A percentile compares a stretch with the other conserved stretches of the same genome.
Evolutionary conservation across 2,888 invertebrate species (phyloP).

Genomic region (Euphydryas editha): DNA sequence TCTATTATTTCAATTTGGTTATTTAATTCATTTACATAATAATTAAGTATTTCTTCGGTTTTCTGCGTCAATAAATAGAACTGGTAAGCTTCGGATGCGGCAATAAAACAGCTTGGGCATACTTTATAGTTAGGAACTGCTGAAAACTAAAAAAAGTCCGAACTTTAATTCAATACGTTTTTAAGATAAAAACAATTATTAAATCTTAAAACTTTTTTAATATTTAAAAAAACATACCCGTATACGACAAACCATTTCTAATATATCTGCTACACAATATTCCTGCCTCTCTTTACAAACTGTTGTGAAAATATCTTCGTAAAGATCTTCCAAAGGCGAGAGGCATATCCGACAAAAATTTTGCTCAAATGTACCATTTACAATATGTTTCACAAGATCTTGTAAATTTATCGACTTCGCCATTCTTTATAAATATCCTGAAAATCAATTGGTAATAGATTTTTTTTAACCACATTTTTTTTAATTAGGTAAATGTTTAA

Average conservation of each 20-base stretch:
- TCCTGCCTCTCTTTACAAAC: conserved; percentile 64
- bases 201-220: too few relatives aligned
- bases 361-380: conserved; percentile 63
- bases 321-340: conserved; percentile 52
- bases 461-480: conserved; percentile 16
- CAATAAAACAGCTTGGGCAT: conserved; percentile 63
- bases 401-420: conserved; percentile 56
- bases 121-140: conserved; percentile 58
- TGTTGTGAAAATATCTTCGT: conserved; percentile 67
- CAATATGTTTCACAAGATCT: conserved; percentile 64
- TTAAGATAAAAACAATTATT: not conserved
- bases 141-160: conserved; percentile 55
- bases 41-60: conserved; percentile 60
- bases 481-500: not conserved
- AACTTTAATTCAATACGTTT: conserved; percentile 10
- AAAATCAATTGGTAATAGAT: conserved; percentile 25
- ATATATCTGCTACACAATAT: conserved; percentile 68
- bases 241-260: conserved; percentile 51
- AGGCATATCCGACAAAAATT: conserved; percentile 70
- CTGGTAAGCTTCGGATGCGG: conserved; percentile 63
- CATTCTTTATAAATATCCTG: conserved; percentile 49
- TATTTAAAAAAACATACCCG: conserved; percentile 24
- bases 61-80: conserved; percentile 59
- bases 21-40: conserved; percentile 58
- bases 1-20: conserved; percentile 52